Evolutionary conservation across 2,113 vertebrate species (phyloP).

Genomic region (Piliocolobus tephrosceles): DNA sequence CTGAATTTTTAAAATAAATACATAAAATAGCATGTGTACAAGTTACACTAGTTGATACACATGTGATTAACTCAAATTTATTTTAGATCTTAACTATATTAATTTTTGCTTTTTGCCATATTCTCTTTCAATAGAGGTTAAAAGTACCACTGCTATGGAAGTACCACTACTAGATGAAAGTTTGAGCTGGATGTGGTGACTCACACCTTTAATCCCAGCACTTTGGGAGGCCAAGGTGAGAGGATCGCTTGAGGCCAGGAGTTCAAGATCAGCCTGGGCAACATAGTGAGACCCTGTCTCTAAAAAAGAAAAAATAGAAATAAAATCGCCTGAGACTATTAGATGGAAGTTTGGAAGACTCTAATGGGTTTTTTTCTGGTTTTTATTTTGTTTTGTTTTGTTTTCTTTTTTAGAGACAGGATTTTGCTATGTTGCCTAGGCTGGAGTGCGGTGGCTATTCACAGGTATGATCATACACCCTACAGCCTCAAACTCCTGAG

Average conservation of each 20-base stretch:
- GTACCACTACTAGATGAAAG: not conserved
- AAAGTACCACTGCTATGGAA: not conserved
- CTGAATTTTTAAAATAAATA: not conserved
- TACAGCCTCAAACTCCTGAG: not conserved
- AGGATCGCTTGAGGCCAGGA: too few species aligned
- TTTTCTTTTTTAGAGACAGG: not conserved
- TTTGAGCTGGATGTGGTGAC: too few species aligned
- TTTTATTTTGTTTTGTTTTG: not conserved
- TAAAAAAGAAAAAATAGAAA: too few species aligned
- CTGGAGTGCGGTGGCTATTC: not conserved
- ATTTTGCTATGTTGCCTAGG: not conserved
- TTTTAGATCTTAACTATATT: not conserved
- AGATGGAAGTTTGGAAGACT: not conserved
- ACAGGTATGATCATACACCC: not conserved
- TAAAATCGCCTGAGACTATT: too few species aligned
- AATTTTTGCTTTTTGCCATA: not conserved
- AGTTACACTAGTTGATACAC: not conserved
- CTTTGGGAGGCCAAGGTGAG: too few species aligned
- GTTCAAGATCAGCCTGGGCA: too few species aligned
- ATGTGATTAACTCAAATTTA: not conserved
- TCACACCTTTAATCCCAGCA: too few species aligned
- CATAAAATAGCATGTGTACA: not conserved
- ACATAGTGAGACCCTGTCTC: too few species aligned
- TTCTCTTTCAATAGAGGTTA: not conserved
- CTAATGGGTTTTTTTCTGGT: not conserved